Percentiles rank a stretch among this genome's conserved stretches.
Evolutionary conservation across 2,113 vertebrate genomes (phyloP).

Genomic region (Ploceus nigricollis): DNA sequence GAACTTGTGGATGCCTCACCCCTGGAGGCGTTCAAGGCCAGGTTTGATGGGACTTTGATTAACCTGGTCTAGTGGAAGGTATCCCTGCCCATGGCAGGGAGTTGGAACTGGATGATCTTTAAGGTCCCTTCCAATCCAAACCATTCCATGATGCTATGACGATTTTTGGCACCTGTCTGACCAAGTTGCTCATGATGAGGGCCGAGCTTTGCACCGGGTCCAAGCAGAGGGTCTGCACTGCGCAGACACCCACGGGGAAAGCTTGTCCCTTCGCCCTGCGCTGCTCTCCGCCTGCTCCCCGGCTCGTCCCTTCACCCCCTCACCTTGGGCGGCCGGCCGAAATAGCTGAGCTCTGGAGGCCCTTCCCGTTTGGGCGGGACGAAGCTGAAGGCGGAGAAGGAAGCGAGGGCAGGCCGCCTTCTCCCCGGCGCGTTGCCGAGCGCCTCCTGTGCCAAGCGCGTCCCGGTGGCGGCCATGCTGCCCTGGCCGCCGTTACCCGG

Average conservation of each 20-base stretch:
- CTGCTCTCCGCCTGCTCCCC: accelerated
- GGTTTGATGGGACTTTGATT: accelerated
- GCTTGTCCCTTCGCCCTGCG: accelerated
- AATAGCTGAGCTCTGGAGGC: slow-evolving; percentile 69
- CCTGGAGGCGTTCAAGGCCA: not conserved
- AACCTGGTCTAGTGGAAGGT: not conserved
- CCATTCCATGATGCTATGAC: not conserved
- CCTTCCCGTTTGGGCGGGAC: slow-evolving; percentile 46
- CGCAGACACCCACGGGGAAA: accelerated
- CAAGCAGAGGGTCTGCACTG: accelerated
- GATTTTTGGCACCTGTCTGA: not conserved
- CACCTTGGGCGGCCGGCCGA: slow-evolving; percentile 27
- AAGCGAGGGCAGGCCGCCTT: not conserved
- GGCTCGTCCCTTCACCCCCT: accelerated
- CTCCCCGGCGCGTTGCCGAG: not conserved
- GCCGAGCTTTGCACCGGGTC: not conserved
- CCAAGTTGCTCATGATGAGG: not conserved
- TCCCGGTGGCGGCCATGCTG: not conserved
- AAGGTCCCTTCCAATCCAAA: not conserved
- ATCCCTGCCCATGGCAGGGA: not conserved
- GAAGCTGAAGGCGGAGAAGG: slow-evolving; percentile 54
- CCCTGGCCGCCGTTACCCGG: not conserved
- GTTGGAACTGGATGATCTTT: not conserved
- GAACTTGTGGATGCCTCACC: not conserved
- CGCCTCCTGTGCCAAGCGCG: not conserved